Conservation (phyloP, 2,888 invertebrate species). For the Meta bourneti region DNA sequence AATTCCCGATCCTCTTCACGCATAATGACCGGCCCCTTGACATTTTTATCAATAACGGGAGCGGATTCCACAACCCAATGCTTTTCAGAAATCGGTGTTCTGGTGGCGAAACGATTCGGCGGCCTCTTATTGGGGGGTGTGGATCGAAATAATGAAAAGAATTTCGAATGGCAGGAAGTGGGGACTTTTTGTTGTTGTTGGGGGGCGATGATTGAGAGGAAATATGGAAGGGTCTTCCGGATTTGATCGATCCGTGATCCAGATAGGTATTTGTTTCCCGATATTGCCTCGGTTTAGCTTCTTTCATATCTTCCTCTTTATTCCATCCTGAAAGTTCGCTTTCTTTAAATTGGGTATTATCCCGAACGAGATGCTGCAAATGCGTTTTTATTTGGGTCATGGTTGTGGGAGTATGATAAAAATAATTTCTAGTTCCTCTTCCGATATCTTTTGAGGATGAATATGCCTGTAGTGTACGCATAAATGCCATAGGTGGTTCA, state of each 20-base stretch:
- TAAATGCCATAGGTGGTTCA: too few species aligned
- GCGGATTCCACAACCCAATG: slow-evolving; percentile 22
- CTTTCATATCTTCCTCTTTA: neutral
- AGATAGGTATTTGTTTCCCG: slow-evolving; percentile 51
- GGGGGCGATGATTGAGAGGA: neutral
- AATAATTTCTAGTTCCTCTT: too few species aligned
- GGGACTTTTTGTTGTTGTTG: slow-evolving; percentile 45
- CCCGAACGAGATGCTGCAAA: neutral
- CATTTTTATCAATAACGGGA: slow-evolving; percentile 70
- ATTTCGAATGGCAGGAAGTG: slow-evolving; percentile 24
- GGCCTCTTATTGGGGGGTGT: slow-evolving; percentile 48
- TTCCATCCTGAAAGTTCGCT: neutral
- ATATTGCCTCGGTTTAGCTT: slow-evolving; percentile 32
- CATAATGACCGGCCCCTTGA: slow-evolving; percentile 54
- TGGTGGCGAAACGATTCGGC: slow-evolving; percentile 42
- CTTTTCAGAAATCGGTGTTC: slow-evolving; percentile 51
- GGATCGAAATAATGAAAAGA: slow-evolving; percentile 55
- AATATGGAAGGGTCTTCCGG: slow-evolving; percentile 41
- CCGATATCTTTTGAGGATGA: too few species aligned
- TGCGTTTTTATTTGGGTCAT: neutral
- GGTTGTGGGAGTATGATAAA: neutral
- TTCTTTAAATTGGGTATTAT: neutral
- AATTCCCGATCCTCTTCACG: slow-evolving; percentile 52
- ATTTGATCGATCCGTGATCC: slow-evolving; percentile 31
- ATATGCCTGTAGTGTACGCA: too few species aligned